Base-by-base conservation (phyloP, 92 coral and sea anemone genomes). In the Palythoa heliodiscus region DNA sequence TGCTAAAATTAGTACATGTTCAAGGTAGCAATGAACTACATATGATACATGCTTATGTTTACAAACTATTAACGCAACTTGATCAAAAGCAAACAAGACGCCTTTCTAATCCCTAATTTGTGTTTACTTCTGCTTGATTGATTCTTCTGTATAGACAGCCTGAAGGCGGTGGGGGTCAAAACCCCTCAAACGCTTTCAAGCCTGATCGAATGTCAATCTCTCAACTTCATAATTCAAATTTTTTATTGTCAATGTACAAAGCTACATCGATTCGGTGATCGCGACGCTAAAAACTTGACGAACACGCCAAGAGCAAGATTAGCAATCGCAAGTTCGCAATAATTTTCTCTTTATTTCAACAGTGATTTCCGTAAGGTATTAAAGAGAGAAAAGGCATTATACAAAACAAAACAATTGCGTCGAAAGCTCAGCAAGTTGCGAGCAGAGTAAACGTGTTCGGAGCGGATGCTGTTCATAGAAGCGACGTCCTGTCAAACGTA, bases 201-300 rank as follows among this genome's bases (percentile, higher is more conserved):
- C 70, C 84, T 40, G 64, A 79, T 79, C 84, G 73, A 3, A 64
- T 80, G 84, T 68, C 84, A 80, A 80, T 80, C 84, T 64, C 20
- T 47, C 84, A 15, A 80, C 74, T 80, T 63, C 84, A 80, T 80
- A 66, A 80, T 64, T 80, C 84, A 80, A 66, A 80, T 80, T 60
- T 19, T 66, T 68, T 23, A 60, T 43, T 38, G 67, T 77, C 74
- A 48, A 80, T 68, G 22, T 63, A 63, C 84, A 66, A 80, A 80
- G 84, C 43, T 73, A 22, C 74, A 73, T 74, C 74, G 84, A 80
- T 57, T 23, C 73, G 10, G 29, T 23, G 12, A 61, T 29, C 43
- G 74, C 40, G 58, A 29, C 23, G 47, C 74, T 40, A 13, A 47
- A 3, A 23, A 9, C 39, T 67, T 48, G 47, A 80, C 48, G 54